Evolutionary conservation across 2,888 invertebrate genomes (phyloP).

Genomic region (Noctuana brunneofusca): DNA sequence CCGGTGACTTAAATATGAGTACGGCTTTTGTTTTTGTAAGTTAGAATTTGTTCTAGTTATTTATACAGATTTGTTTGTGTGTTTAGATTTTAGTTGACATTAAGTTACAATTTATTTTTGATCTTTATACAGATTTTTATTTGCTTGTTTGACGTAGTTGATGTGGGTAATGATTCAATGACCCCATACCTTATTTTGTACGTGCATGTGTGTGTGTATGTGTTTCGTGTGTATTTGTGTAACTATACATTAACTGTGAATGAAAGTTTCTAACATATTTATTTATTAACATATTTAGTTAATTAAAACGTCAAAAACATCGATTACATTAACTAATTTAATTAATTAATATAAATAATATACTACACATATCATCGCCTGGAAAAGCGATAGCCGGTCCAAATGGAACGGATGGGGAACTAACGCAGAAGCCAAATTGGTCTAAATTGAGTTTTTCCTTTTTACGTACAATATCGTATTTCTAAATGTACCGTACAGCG

Average conservation of each 20-base stretch:
- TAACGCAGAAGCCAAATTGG: constrained; percentile 30
- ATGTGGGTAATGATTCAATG: too few relatives aligned
- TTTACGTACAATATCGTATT: constrained; percentile 35
- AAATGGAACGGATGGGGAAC: constrained; percentile 22
- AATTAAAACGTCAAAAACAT: too few relatives aligned
- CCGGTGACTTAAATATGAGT: not conserved
- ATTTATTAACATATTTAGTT: too few relatives aligned
- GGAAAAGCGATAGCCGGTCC: constrained; percentile 3
- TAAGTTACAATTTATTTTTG: not conserved
- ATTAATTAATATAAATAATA: too few relatives aligned
- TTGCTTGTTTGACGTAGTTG: not conserved
- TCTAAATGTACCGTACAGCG: constrained; percentile 34
- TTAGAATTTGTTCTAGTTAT: constrained; percentile 16
- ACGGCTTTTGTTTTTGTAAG: constrained; percentile 10
- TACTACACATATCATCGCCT: not conserved
- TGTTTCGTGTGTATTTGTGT: too few relatives aligned
- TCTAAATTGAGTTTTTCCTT: constrained; percentile 35
- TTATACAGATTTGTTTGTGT: constrained; percentile 7
- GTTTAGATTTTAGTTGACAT: constrained; percentile 3
- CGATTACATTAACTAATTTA: too few relatives aligned
- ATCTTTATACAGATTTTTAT: not conserved
- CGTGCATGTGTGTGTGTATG: not conserved
- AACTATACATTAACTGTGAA: too few relatives aligned
- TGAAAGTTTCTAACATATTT: not conserved
- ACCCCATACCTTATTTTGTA: too few relatives aligned